phyloP scores from a whole-genome alignment of 2,113 vertebrate genomes.

The Brachypteracias leptosomus region DNA sequence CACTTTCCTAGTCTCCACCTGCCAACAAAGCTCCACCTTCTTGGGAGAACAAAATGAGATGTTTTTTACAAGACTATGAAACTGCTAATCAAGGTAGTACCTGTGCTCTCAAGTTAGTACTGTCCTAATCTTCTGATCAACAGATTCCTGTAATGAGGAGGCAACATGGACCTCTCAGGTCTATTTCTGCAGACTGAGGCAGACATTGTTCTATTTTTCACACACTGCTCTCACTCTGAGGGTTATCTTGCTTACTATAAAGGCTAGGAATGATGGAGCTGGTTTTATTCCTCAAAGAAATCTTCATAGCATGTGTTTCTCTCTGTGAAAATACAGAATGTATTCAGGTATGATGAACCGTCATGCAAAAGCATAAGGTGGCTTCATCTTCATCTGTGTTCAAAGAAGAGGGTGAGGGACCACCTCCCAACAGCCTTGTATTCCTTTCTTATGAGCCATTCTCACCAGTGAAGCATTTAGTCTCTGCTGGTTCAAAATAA shows the following conservation, averaged over 20 bases:
- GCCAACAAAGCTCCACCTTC: neutral
- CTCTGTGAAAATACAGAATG: neutral
- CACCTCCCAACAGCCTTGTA: neutral
- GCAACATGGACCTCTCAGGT: neutral
- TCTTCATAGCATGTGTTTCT: neutral
- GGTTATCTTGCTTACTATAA: neutral
- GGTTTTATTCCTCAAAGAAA: neutral
- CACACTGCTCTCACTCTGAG: neutral
- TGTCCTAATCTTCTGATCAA: neutral
- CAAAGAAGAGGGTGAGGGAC: neutral
- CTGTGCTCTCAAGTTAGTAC: neutral
- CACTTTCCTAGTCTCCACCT: neutral
- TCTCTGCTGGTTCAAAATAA: neutral
- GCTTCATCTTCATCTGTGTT: neutral
- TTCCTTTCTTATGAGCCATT: neutral
- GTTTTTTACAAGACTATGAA: neutral
- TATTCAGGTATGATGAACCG: neutral
- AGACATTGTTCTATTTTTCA: neutral
- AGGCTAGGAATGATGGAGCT: neutral
- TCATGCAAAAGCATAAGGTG: neutral
- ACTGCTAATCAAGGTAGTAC: neutral
- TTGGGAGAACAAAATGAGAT: neutral
- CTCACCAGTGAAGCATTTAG: neutral
- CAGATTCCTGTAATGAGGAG: neutral
- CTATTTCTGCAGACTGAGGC: neutral